These are phyloP conservation scores for Cheilosia pagana DNA, from an alignment of 2,888 invertebrate species.

Conservation along the genomic window DNA sequence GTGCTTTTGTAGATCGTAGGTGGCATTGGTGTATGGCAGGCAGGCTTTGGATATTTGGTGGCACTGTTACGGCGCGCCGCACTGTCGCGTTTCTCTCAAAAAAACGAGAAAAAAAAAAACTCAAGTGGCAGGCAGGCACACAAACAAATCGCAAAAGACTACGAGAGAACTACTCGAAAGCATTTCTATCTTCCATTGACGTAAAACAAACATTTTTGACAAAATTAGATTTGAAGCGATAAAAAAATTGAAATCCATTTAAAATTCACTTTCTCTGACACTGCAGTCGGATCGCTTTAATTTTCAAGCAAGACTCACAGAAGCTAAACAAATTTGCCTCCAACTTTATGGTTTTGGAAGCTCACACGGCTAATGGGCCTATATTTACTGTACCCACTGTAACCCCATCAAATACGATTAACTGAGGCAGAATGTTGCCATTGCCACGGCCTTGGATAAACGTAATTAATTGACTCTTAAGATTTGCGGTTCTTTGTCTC, in stretches of 20 bases:
- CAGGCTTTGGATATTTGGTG: not conserved
- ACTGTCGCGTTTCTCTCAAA: slow-evolving; percentile 21
- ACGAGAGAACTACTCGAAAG: slow-evolving; percentile 21
- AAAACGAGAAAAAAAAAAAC: slow-evolving; percentile 15
- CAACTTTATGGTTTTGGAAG: slow-evolving; percentile 28
- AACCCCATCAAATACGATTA: slow-evolving; percentile 42
- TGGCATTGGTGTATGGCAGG: not conserved
- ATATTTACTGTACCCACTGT: slow-evolving; percentile 2
- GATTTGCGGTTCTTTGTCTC: slow-evolving; percentile 38
- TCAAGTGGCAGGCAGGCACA: slow-evolving; percentile 60
- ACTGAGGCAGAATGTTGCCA: slow-evolving; percentile 18
- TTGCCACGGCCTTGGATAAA: slow-evolving; percentile 41
- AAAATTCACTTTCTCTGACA: not conserved
- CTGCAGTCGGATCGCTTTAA: not conserved
- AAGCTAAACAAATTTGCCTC: slow-evolving; percentile 29
- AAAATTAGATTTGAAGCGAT: slow-evolving; percentile 60
- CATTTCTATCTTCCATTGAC: slow-evolving; percentile 57
- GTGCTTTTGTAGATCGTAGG: not conserved
- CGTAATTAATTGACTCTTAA: slow-evolving; percentile 64
- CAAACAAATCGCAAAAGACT: slow-evolving; percentile 50
- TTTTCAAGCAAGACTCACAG: too few species aligned
- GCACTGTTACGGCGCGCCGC: too few species aligned
- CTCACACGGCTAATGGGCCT: not conserved
- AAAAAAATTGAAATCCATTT: slow-evolving; percentile 5
- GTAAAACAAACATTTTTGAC: slow-evolving; percentile 64